Base-by-base conservation (phyloP, 1,140 invertebrate genomes). In the Brachionus rotundiformis region DNA sequence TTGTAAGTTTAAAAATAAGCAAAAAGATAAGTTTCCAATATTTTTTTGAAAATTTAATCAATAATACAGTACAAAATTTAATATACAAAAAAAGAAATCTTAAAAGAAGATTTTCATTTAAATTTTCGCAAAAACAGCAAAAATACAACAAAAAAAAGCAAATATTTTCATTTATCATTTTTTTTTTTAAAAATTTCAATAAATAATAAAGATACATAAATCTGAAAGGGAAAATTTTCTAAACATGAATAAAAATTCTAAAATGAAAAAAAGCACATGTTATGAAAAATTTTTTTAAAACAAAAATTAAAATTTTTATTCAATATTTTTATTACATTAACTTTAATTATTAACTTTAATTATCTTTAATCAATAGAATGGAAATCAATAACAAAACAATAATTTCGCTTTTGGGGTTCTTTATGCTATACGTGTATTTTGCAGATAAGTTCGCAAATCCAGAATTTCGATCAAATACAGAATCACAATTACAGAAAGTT, bases 361-460 rank as follows among this genome's bases (percentile, higher is more conserved):
- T 47, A 47, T 47, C 44, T 47, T 47, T 47, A n/a, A 47, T 49
- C n/a, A 49, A 49, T 49, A 49, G 47, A 47, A 49, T 49, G 47
- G 47, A 49, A 19, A 49, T 49, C n/a, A 49, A 49, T 49, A 49
- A 49, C n/a, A 49, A 49, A 49, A 49, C 47, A 49, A 49, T 49
- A 49, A 49, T 49, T 49, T 49, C n/a, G 47, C 47, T 49, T 19
- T 49, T 49, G n/a, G n/a, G 47, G 19, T 49, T 49, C 47, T 49
- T 49, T 49, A 49, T 49, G n/a, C 47, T 49, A 2, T 49, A 49
- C 47, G 47, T 49, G n/a, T 49, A 49, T 49, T 49, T 49, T 49
- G 47, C 47, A 49, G 47, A 49, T 49, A 49, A 49, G 7, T 49
- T 49, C n/a, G n/a, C 47, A 19, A 49, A 49, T 49, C 47, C 47